Evolutionary conservation across 1,140 invertebrate genomes (phyloP), one percentile per base, ranked within the genome.

Genomic region (Leptopilina boulardi): DNA sequence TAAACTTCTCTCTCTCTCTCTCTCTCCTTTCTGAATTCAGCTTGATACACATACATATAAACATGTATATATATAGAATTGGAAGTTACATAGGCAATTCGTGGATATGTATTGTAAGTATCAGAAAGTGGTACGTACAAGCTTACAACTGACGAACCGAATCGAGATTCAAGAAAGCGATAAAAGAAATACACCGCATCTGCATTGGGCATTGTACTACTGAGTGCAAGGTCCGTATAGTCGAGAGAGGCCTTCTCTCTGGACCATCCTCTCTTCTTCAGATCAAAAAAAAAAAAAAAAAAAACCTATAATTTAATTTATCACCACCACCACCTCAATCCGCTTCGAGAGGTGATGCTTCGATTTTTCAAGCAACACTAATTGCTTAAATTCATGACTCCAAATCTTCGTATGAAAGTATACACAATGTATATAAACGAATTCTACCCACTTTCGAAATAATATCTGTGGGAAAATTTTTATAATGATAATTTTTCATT

Each of bases 181-280:
- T 66, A 66, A 66, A 34, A 4, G 26, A 9, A 38, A 38, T 9
- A 34, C 21, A 30, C 59, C 26, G 26, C 26, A 11, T 34, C 59
- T 66, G 59, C 59, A 66, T 66, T 66, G 59, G n/a, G 59, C 59
- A 66, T 66, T 66, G 59, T 66, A 66, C 18, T 21, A 54, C 59
- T 26, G 26, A 30, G 11, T n/a, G 59, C 26, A 15, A 66, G 59
- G 59, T 66, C 23, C 59, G n/a, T n/a, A 6, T 26, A 30, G 59
- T 23, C 59, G 34, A 66, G 59, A 26, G 59, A 23, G 5, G 26
- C n/a, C 13, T 15, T 66, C 59, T 30, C n/a, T 66, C 15, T 3
- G 59, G 23, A 66, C 59, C 59, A 38, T n/a, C 59, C 26, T 66
- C 26, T 66, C 23, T 54, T 54, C 23, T 66, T 30, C 59, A 66